These are phyloP conservation scores for Paraescarpia echinospica DNA, from an alignment of 1,140 invertebrate species.

Conservation along the genomic window DNA sequence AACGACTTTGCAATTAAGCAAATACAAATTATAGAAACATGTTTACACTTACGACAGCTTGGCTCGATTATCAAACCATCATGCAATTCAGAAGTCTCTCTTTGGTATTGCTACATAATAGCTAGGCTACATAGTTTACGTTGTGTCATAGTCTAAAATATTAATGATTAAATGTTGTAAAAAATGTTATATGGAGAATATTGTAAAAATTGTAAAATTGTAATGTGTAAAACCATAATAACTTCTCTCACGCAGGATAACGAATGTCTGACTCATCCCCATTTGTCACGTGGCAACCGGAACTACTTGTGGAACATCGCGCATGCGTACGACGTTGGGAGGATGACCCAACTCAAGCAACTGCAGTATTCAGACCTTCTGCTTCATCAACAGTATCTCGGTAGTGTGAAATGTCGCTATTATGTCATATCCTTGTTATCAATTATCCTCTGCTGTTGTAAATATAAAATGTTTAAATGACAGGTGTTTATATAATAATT, in stretches of 20 bases:
- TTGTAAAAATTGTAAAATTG: not conserved
- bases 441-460: too few relatives aligned
- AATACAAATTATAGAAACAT: too few relatives aligned
- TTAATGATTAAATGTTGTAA: not conserved
- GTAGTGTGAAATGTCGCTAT: not conserved
- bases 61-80: too few relatives aligned
- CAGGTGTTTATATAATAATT: too few relatives aligned
- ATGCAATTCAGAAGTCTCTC: not conserved
- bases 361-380: not conserved
- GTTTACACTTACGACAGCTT: too few relatives aligned
- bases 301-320: not conserved
- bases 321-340: not conserved
- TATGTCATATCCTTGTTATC: not conserved
- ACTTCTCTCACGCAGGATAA: not conserved
- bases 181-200: not conserved
- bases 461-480: too few relatives aligned
- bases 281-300: not conserved
- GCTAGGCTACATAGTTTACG: too few relatives aligned
- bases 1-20: too few relatives aligned
- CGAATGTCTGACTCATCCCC: not conserved
- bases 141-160: not conserved
- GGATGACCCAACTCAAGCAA: not conserved
- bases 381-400: not conserved
- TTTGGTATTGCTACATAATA: not conserved
- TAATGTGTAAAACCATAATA: not conserved